These are phyloP conservation scores for Porphyrio hochstetteri DNA, from an alignment of 2,113 vertebrate species.

Conservation along the genomic window DNA sequence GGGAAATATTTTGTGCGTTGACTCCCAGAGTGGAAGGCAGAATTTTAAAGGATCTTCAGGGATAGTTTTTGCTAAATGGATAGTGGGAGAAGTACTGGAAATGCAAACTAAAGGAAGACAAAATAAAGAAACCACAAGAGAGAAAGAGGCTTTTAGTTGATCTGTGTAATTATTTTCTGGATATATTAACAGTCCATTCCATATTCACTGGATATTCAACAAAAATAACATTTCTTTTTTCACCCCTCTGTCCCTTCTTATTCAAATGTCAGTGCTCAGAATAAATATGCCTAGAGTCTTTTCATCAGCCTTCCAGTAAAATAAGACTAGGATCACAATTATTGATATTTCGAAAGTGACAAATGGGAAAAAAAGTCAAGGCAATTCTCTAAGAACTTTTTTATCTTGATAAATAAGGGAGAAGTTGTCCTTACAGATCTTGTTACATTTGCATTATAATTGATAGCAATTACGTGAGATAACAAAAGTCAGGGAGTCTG, in stretches of 20 bases:
- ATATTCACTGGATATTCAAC: background rate
- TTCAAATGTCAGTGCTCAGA: background rate
- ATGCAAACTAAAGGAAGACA: background rate
- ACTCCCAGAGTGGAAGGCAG: fast-evolving
- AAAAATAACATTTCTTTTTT: background rate
- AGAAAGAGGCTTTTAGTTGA: background rate
- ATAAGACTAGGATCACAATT: background rate
- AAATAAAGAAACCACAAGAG: background rate
- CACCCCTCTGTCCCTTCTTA: background rate
- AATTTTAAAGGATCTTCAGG: background rate
- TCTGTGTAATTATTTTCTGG: background rate
- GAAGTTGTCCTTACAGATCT: background rate
- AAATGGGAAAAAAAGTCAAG: background rate
- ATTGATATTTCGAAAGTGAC: background rate
- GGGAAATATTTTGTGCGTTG: background rate
- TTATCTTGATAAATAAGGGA: background rate
- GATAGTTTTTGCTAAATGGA: background rate
- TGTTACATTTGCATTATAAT: background rate
- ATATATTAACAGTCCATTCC: background rate
- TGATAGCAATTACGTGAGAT: background rate
- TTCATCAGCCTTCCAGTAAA: background rate
- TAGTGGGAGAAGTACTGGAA: background rate
- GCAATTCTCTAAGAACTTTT: background rate
- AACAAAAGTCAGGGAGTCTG: background rate
- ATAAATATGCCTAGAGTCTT: background rate